These are phyloP conservation scores for Drosophila monieri DNA, from an alignment of 2,888 invertebrate genomes.

Conservation along the genomic window DNA sequence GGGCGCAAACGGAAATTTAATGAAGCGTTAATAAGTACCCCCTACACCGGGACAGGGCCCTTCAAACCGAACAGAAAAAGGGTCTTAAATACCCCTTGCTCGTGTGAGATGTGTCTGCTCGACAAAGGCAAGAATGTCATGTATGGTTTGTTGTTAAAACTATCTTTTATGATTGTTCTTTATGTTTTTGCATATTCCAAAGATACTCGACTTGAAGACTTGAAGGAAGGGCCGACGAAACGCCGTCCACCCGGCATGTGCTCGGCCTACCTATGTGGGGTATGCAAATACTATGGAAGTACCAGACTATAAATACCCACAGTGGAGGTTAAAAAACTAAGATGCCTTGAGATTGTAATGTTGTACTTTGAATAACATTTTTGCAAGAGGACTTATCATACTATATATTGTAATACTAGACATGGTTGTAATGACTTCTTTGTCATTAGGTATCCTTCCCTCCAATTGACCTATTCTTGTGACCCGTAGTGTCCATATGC, in stretches of 20 bases:
- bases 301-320: not conserved
- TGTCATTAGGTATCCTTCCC: not conserved
- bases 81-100: constrained; percentile 51
- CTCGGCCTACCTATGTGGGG: constrained; percentile 35
- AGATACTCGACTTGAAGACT: constrained; percentile 21
- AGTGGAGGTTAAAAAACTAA: not conserved
- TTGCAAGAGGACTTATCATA: no score
- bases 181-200: constrained; percentile 31
- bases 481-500: not conserved
- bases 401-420: no score
- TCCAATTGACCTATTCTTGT: not conserved
- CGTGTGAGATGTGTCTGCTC: constrained; percentile 51
- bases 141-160: constrained; percentile 25
- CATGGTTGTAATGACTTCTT: no score
- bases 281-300: constrained; percentile 33
- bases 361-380: not conserved
- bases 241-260: constrained; percentile 1
- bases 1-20: constrained; percentile 56
- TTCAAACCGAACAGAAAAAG: constrained; percentile 40
- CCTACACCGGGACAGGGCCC: constrained; percentile 31
- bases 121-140: constrained; percentile 40
- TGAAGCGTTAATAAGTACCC: constrained; percentile 75
- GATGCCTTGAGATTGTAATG: not conserved
- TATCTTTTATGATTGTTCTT: constrained; percentile 14
- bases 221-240: constrained; percentile 22